Conservation (phyloP, 2,113 vertebrate species). For the Chaetops frenatus region DNA sequence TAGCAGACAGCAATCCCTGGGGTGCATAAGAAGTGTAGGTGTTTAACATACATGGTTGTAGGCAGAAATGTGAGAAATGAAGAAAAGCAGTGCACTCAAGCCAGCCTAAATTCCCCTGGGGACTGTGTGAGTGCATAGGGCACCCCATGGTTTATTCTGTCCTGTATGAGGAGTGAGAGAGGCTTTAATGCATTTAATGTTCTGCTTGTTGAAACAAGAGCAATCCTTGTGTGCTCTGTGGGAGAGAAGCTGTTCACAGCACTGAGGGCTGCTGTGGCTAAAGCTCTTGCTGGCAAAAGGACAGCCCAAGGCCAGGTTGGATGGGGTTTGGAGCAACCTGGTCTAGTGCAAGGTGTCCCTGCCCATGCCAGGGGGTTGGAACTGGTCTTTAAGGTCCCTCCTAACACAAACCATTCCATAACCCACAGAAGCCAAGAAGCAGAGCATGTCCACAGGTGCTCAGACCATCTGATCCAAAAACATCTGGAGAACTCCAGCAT, state of each 20-base stretch:
- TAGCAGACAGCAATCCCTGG: not conserved
- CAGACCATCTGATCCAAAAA: not conserved
- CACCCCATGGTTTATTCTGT: not conserved
- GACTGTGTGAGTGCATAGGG: fast-evolving
- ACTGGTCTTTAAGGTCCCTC: not conserved
- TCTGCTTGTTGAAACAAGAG: not conserved
- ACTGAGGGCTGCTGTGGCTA: not conserved
- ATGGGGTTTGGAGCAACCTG: not conserved
- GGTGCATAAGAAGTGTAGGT: not conserved
- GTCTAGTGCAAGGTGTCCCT: not conserved
- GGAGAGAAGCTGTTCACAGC: not conserved
- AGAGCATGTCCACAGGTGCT: fast-evolving
- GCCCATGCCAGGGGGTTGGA: not conserved
- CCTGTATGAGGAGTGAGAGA: not conserved
- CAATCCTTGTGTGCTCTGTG: not conserved
- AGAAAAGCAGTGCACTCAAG: not conserved
- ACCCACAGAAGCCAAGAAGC: not conserved
- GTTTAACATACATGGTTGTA: not conserved
- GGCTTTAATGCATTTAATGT: not conserved
- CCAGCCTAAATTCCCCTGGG: not conserved
- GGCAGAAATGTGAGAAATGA: not conserved
- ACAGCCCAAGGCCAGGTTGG: not conserved
- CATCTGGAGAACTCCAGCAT: fast-evolving
- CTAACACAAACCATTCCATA: not conserved
- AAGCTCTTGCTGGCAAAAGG: not conserved